Conservation (phyloP, 2,113 vertebrate species). For the Peromyscus polionotus region DNA sequence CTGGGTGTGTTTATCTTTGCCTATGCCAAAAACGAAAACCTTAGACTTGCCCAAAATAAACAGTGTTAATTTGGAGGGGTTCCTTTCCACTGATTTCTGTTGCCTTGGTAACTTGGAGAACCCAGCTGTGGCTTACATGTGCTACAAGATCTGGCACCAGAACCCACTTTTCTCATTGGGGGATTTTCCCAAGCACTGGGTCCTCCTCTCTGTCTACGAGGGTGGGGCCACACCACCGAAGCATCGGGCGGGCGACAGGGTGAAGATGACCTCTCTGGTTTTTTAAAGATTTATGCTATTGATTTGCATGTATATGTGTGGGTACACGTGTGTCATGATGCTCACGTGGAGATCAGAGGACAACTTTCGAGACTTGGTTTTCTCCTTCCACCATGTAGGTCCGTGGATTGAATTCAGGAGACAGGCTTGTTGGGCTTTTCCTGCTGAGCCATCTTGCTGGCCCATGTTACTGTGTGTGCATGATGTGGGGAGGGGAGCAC, state of each 20-base stretch:
- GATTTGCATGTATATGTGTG: not conserved
- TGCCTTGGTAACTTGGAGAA: slow-evolving; percentile 3
- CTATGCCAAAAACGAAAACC: not conserved
- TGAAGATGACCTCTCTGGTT: not conserved
- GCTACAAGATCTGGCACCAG: not conserved
- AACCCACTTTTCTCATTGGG: not conserved
- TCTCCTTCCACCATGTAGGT: no score
- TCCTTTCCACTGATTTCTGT: slow-evolving; percentile 7
- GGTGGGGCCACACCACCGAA: not conserved
- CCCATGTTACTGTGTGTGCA: not conserved
- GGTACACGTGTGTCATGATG: not conserved
- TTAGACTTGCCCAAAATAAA: not conserved
- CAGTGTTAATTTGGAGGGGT: not conserved
- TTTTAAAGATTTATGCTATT: not conserved
- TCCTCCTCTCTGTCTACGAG: not conserved
- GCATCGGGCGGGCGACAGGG: not conserved
- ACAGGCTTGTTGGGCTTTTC: not conserved
- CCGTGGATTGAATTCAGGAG: not conserved
- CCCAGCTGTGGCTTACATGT: not conserved
- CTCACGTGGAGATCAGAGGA: not conserved
- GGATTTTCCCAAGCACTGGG: not conserved
- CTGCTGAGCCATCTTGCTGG: not conserved
- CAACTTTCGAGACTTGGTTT: not conserved
- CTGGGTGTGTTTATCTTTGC: not conserved
- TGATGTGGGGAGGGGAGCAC: not conserved